Base-by-base conservation (phyloP, 1,140 invertebrate species). In the Drosophila azteca region DNA sequence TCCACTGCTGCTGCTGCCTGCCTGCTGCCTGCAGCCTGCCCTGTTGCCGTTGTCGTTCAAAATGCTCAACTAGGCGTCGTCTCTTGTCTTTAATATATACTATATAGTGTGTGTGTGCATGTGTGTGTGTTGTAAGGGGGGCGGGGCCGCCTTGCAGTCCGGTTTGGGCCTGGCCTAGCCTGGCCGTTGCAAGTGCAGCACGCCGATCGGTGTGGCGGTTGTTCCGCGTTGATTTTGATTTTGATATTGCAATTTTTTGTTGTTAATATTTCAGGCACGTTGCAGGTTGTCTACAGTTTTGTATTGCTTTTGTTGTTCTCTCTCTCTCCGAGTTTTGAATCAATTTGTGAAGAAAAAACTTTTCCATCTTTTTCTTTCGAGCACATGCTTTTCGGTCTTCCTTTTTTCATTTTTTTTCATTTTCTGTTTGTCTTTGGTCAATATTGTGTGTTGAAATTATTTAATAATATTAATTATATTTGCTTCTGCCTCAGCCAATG, bases 211-310 rank as follows among this genome's bases (percentile, higher is more conserved):
- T 39, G 35, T 13, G 35, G 35, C 35, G 11, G 35, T 66, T 60
- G 83, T 87, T 87, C 82, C 83, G 82, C 75, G 61, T 88, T 87
- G 74, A 78, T 79, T 68, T 88, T 87, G 74, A 78, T 79, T 68
- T 87, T 75, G 66, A 88, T 79, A 75, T 87, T 79, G 79, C 77
- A 87, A 78, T 87, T 87, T 87, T 63, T 78, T 39, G 35, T 78
- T 39, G 35, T 39, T 70, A n/a, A 70, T 75, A 87, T 87, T 87
- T 78, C 83, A 87, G 63, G 75, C 82, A 87, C 82, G 82, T 87
- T 87, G 83, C 83, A 68, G 63, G 55, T 69, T 39, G 59, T 35
- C 65, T 43, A 71, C 70, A 82, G 79, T 84, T 66, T 75, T 57
- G 26, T 29, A 5, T 54, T 45, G 46, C 52, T 41, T 52, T 45